Percentiles rank a stretch among this genome's conserved stretches.
These are phyloP conservation scores for Osmerus eperlanus DNA, from an alignment of 2,113 vertebrate species.

Conservation along the genomic window DNA sequence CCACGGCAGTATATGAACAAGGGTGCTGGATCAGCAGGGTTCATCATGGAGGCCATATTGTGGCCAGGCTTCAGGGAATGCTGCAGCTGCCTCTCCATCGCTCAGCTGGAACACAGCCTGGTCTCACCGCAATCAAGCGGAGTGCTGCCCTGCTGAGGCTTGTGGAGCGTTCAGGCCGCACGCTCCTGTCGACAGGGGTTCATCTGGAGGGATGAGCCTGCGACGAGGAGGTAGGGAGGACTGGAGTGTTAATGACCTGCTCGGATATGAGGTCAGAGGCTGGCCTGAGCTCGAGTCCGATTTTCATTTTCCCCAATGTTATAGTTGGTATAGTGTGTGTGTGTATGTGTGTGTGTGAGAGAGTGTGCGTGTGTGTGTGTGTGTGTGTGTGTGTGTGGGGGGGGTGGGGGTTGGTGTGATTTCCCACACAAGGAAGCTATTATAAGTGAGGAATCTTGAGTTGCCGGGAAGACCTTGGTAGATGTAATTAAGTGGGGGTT, in stretches of 20 bases:
- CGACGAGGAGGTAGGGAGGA: background rate
- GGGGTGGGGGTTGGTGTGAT: background rate
- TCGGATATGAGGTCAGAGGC: too few relatives aligned
- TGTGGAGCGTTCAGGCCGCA: background rate
- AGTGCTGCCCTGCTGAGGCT: background rate
- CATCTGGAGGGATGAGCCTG: background rate
- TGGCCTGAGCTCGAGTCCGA: too few relatives aligned
- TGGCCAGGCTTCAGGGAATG: conserved; percentile 5
- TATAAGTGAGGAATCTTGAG: background rate
- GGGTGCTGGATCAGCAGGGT: conserved; percentile 4
- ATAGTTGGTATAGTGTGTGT: too few relatives aligned
- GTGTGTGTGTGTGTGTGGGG: too few relatives aligned
- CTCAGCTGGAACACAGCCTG: background rate
- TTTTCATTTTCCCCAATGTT: too few relatives aligned
- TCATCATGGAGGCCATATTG: background rate
- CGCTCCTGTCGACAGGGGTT: conserved; percentile 3
- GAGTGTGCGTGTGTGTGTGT: too few relatives aligned
- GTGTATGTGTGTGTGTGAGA: too few relatives aligned
- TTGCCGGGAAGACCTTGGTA: background rate
- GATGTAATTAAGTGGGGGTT: background rate
- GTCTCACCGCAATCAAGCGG: background rate
- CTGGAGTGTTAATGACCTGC: too few relatives aligned
- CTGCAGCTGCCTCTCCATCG: too few relatives aligned
- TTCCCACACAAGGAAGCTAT: background rate
- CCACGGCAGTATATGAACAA: background rate